Base-by-base conservation (phyloP, 2,888 invertebrate species). In the Linnaemya vulpina region DNA sequence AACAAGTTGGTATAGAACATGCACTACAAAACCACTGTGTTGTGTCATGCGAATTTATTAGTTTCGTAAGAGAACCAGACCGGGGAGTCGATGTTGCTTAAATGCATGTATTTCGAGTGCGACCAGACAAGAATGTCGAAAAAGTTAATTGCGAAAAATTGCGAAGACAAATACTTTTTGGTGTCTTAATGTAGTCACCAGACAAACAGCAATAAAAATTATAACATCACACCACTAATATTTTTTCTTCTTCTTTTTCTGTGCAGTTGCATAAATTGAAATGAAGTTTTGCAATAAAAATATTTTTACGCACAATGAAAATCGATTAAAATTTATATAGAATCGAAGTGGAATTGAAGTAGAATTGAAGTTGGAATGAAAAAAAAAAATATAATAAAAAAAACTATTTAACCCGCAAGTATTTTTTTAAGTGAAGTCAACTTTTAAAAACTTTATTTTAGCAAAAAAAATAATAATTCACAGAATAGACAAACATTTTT, bases 91-190 rank as follows among this genome's bases (percentile, higher is more conserved):
- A 30, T 30, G 30, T 22, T 49, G n/a, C 35, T 20, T 11, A 67
- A 58, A 30, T 60, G 35, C 46, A 20, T 43, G 17, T 30, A 9
- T 22, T 43, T 63, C 65, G 38, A 65, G 49, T 73, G 53, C 67
- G n/a, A 65, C 30, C 58, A 22, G 62, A 58, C 58, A 55, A 71
- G 22, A 73, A 67, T 83, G 77, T 67, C 77, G 60, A 53, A 78
- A 78, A 83, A 62, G 73, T 77, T 83, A 78, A 83, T 78, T 78
- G 73, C 70, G 62, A 83, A 74, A 78, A 70, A 60, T 67, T 67
- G 13, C 22, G 10, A 60, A 60, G 8, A 25, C 60, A 77, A 20
- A 77, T 1, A 51, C 17, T 38, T 46, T 71, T 49, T 35, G 9
- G 13, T 51, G 51, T 53, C n/a, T 53, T 9, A 43, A 49, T 40